A percentile compares a stretch with the other conserved stretches of the same genome.
phyloP scores from a whole-genome alignment of 2,888 invertebrate genomes.

The Hyposoter didymator region DNA sequence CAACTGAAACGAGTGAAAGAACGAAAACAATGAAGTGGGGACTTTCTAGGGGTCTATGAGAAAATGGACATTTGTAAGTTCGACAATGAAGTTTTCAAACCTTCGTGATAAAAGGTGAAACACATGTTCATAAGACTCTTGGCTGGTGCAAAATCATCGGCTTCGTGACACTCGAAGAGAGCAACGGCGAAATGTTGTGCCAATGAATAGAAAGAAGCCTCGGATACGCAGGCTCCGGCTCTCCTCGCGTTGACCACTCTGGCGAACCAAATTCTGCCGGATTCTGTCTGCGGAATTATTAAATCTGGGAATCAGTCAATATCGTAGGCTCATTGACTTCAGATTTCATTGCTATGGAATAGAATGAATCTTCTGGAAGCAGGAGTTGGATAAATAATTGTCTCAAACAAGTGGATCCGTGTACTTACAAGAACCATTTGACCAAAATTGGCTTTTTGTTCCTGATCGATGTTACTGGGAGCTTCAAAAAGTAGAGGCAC shows the following conservation, averaged over 20 bases:
- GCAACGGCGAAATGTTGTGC: conserved; percentile 90
- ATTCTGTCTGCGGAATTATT: conserved; percentile 84
- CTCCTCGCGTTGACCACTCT: conserved; percentile 88
- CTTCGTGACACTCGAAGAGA: conserved; percentile 89
- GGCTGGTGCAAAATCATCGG: conserved; percentile 90
- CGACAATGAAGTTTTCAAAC: conserved; percentile 79
- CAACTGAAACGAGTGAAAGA: conserved; percentile 81
- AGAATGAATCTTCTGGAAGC: background rate
- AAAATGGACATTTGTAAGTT: background rate
- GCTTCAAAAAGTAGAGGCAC: conserved; percentile 87
- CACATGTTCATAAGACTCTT: conserved; percentile 91
- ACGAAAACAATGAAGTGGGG: too few species aligned
- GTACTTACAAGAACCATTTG: conserved; percentile 86
- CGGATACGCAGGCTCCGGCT: conserved; percentile 87
- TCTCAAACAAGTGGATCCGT: background rate
- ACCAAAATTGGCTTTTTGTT: conserved; percentile 89
- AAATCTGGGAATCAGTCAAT: background rate
- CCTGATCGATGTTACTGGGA: conserved; percentile 86
- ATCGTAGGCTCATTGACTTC: background rate
- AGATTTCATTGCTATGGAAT: background rate
- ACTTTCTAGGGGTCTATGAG: background rate
- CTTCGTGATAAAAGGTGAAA: conserved; percentile 90
- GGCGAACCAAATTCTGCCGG: conserved; percentile 89
- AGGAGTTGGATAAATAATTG: too few species aligned
- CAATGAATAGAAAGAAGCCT: conserved; percentile 89